Percentiles rank a stretch among this genome's conserved stretches.
phyloP scores from a whole-genome alignment of 2,113 vertebrate genomes.

The Mirza zaza region DNA sequence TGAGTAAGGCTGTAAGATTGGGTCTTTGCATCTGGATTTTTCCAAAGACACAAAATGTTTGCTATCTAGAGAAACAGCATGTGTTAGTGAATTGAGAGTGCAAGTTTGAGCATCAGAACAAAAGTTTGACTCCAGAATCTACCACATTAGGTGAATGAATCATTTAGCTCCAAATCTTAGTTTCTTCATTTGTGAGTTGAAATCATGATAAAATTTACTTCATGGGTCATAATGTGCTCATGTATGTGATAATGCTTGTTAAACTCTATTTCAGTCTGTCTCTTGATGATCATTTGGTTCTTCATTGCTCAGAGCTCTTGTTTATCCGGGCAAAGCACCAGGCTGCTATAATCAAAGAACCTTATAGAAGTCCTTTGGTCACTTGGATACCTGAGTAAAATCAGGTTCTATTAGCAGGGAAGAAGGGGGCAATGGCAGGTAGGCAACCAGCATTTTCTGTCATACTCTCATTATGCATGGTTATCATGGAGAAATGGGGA shows the following conservation, averaged over 20 bases:
- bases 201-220: neutral
- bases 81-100: neutral
- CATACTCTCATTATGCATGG: neutral
- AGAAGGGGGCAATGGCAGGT: neutral
- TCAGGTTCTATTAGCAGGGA: neutral
- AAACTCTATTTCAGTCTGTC: neutral
- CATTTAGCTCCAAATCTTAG: neutral
- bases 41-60: neutral
- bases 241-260: neutral
- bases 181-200: constrained; percentile 41
- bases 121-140: neutral
- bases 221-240: neutral
- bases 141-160: neutral
- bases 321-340: neutral
- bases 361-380: neutral
- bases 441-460: neutral
- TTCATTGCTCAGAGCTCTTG: neutral
- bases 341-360: neutral
- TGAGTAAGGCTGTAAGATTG: neutral
- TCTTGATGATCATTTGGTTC: neutral
- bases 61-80: neutral
- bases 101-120: neutral
- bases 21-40: neutral
- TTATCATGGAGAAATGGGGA: neutral
- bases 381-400: neutral